Evolutionary conservation across 1,140 invertebrate genomes (phyloP).

Genomic region (Teleogryllus occipitalis): DNA sequence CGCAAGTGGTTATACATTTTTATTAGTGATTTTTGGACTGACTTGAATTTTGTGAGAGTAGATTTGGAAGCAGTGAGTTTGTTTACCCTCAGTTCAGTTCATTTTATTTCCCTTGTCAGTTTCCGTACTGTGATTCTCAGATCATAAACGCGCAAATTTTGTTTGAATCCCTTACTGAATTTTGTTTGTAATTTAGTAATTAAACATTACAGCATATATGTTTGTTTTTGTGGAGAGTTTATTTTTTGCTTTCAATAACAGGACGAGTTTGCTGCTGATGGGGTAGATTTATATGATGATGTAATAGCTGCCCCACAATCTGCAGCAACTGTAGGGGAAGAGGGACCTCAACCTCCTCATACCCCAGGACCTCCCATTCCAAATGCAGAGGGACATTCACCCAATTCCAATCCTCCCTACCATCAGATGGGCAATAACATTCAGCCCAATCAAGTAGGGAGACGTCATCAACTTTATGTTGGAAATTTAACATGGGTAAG

Average conservation of each 20-base stretch:
- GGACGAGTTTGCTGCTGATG: slow-evolving; percentile 77
- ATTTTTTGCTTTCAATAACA: slow-evolving; percentile 29
- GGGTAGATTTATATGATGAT: slow-evolving; percentile 93
- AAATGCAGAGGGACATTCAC: slow-evolving; percentile 24
- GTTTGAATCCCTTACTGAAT: too few species aligned
- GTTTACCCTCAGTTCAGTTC: too few species aligned
- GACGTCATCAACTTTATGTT: slow-evolving; percentile 84
- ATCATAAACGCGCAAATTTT: too few species aligned
- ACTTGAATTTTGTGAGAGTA: too few species aligned
- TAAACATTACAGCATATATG: too few species aligned
- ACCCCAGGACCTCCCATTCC: slow-evolving; percentile 31
- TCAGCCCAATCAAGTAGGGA: slow-evolving; percentile 58
- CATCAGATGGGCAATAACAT: slow-evolving; percentile 57
- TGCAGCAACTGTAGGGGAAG: slow-evolving; percentile 38
- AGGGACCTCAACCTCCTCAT: slow-evolving; percentile 26
- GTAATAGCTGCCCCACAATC: slow-evolving; percentile 71
- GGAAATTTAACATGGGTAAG: slow-evolving; percentile 86
- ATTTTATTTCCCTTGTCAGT: too few species aligned
- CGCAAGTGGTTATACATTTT: too few species aligned
- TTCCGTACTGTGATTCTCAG: too few species aligned
- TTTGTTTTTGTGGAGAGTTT: too few species aligned
- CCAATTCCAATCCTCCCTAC: slow-evolving; percentile 54
- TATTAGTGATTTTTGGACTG: too few species aligned
- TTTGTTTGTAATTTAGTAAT: too few species aligned
- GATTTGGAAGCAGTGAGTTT: too few species aligned